These are phyloP conservation scores for Quadriops clusia DNA, from an alignment of 2,888 invertebrate species.

Conservation along the genomic window DNA sequence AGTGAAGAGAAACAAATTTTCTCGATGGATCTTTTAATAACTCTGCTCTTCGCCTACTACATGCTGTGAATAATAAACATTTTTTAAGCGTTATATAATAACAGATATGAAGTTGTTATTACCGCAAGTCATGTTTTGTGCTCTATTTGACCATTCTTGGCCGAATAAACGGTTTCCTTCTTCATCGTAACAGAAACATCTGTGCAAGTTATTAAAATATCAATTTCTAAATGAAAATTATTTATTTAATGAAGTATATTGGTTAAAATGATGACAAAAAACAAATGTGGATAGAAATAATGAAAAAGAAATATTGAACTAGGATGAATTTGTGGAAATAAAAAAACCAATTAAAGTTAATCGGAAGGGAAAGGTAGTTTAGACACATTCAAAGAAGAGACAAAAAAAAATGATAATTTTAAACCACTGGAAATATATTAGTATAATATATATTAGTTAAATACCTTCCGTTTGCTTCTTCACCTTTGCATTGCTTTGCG, in stretches of 20 bases:
- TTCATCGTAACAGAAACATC: constrained; percentile 51
- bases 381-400: not conserved
- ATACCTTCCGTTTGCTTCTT: constrained; percentile 47
- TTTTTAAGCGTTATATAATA: no score
- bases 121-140: constrained; percentile 51
- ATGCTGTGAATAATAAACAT: constrained; percentile 41
- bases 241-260: no score
- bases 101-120: no score
- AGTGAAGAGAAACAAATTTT: constrained; percentile 48
- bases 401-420: constrained; percentile 1
- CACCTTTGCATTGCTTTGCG: constrained; percentile 57
- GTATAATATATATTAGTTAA: constrained; percentile 12
- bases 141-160: constrained; percentile 45
- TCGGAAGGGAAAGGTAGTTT: no score
- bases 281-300: no score
- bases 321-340: no score
- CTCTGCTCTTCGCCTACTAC: constrained; percentile 48
- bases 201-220: no score
- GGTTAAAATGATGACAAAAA: no score
- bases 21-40: constrained; percentile 32
- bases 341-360: no score
- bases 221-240: no score
- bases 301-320: no score
- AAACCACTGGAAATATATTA: no score
- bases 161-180: constrained; percentile 50